phyloP scores from a whole-genome alignment of 1,140 invertebrate species.

The Zophobas atratus region DNA sequence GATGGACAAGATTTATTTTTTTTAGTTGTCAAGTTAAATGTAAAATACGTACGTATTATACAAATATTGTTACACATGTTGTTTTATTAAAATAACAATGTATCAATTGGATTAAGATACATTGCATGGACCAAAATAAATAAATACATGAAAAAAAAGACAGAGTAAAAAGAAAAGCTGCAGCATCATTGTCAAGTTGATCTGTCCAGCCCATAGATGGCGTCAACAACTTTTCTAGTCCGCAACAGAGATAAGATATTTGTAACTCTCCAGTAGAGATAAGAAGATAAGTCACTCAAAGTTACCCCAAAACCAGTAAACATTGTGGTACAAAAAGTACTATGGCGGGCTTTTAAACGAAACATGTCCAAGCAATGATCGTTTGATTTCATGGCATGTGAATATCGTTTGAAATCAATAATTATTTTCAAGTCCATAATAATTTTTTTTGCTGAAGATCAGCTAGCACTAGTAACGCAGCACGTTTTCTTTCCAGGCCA shows the following conservation, averaged over 20 bases:
- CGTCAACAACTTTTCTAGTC: conserved; percentile 86
- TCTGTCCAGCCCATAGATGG: conserved; percentile 87
- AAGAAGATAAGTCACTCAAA: conserved; percentile 81
- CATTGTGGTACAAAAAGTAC: conserved; percentile 69
- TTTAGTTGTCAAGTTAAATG: too few species aligned
- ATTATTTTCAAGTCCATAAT: too few species aligned
- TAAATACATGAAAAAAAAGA: conserved; percentile 71
- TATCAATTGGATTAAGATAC: conserved; percentile 2
- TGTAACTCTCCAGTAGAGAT: conserved; percentile 90
- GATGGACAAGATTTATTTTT: too few species aligned
- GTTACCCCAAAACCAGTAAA: conserved; percentile 88
- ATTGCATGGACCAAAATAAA: not conserved
- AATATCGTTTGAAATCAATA: too few species aligned
- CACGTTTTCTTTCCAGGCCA: too few species aligned
- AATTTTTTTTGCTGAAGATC: too few species aligned
- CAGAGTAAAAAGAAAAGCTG: conserved; percentile 80
- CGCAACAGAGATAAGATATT: conserved; percentile 89
- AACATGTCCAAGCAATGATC: too few species aligned
- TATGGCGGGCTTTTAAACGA: too few species aligned
- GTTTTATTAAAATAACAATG: not conserved
- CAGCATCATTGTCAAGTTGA: conserved; percentile 84
- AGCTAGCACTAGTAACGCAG: too few species aligned
- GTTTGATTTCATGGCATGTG: too few species aligned
- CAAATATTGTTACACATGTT: too few species aligned
- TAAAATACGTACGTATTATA: too few species aligned